Base-by-base conservation (phyloP, 2,888 invertebrate genomes). In the Scrobipalpa costella region DNA sequence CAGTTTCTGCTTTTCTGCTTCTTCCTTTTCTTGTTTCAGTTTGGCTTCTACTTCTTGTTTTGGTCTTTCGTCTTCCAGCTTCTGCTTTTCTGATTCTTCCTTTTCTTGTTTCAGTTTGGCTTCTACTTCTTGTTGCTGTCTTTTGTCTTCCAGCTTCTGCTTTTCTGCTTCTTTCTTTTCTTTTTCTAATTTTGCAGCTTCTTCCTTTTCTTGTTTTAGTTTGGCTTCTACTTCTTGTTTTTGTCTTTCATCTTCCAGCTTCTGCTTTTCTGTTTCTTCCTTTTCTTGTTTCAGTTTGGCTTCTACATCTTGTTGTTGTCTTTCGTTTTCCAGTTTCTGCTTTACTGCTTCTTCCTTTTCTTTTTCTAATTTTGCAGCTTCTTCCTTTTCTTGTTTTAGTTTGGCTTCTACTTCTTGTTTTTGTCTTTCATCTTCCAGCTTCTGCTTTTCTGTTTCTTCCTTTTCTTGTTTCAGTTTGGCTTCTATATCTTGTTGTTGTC, bases 191-290 rank as follows among this genome's bases (percentile, higher is more conserved):
- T n/a, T n/a, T n/a, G n/a, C n/a, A n/a, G n/a, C n/a, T n/a, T n/a
- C n/a, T n/a, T n/a, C n/a, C n/a, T n/a, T n/a, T n/a, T n/a, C 21
- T 58, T 67, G 63, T 68, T 38, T 7, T 7, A 5, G 8, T 13
- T 38, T 7, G 7, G 38, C 38, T 61, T 63, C 21, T n/a, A n/a
- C n/a, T n/a, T 59, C 33, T 11, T 5, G 27, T 13, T 50, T 34
- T 15, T 64, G 21, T 21, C 65, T 60, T 57, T 68, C 57, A 65
- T 69, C 66, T 61, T 57, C 44, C n/a, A n/a, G n/a, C n/a, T n/a
- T n/a, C n/a, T n/a, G n/a, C n/a, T 47, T 60, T 44, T 44, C 60
- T 27, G n/a, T 33, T 34, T 62, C 27, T 38, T 27, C 27, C 2
- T 27, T 27, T n/a, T n/a, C n/a, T n/a, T n/a, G n/a, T n/a, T n/a